phyloP scores from a whole-genome alignment of 2,797 vertebrate species.

The Gobio occitaniae region DNA sequence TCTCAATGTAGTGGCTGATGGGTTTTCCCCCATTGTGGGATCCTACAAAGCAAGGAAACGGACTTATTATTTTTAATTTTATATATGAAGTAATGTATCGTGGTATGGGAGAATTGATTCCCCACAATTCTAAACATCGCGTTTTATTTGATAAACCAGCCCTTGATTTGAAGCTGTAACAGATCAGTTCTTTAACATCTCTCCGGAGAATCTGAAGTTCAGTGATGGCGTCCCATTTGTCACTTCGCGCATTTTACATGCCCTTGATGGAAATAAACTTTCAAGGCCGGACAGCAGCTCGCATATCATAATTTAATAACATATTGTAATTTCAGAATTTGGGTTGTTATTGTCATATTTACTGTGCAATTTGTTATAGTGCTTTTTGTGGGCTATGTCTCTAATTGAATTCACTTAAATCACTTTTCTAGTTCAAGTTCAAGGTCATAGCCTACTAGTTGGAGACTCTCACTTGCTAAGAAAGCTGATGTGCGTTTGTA shows the following conservation, averaged over 20 bases:
- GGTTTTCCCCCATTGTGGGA: constrained; percentile 36
- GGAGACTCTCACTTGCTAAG: background rate
- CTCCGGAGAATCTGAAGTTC: background rate
- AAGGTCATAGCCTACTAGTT: background rate
- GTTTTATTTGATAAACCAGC: background rate
- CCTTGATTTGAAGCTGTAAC: background rate
- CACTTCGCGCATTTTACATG: background rate
- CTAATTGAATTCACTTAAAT: background rate
- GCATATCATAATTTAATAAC: background rate
- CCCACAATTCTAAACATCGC: background rate
- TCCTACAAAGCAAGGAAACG: constrained; percentile 36
- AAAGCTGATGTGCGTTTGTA: background rate
- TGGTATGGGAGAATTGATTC: background rate
- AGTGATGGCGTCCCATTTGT: background rate
- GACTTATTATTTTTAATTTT: background rate
- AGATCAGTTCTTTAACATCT: background rate
- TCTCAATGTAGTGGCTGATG: background rate
- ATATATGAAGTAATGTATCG: background rate
- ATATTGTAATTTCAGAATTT: background rate
- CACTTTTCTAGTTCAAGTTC: background rate
- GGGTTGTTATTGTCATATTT: background rate
- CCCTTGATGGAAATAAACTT: background rate
- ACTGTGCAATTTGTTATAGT: background rate
- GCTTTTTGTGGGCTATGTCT: background rate
- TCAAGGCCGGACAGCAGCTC: background rate